Conservation (phyloP, 2,888 invertebrate genomes). For the Machimus rusticus region DNA sequence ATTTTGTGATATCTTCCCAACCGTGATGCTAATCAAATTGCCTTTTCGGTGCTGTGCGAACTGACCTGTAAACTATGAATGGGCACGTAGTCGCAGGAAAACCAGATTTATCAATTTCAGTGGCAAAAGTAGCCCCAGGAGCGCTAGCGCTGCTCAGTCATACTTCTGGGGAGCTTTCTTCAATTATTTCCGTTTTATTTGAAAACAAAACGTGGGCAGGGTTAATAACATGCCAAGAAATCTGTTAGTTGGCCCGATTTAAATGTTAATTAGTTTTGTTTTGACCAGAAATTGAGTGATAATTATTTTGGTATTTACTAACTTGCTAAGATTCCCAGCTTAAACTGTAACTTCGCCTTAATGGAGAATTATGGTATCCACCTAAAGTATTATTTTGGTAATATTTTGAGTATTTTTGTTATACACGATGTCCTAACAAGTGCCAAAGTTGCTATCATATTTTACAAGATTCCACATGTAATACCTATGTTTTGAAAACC, state of each 20-base stretch:
- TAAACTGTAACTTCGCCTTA: too few species aligned
- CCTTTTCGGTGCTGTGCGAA: constrained; percentile 3
- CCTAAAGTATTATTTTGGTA: too few species aligned
- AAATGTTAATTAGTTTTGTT: neutral
- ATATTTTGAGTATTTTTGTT: too few species aligned
- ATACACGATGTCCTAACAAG: too few species aligned
- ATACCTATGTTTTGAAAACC: too few species aligned
- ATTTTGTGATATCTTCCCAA: constrained; percentile 18
- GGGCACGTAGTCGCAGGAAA: constrained; percentile 7
- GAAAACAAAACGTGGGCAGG: neutral
- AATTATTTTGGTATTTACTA: neutral
- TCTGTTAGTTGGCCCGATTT: neutral
- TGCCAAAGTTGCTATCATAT: too few species aligned
- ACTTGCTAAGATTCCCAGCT: neutral
- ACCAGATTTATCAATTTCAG: neutral
- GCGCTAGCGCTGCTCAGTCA: neutral
- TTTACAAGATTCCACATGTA: too few species aligned
- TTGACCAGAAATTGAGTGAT: neutral
- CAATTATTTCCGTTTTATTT: constrained; percentile 7
- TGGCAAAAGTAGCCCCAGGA: neutral
- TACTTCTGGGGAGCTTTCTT: neutral
- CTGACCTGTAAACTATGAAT: constrained; percentile 21
- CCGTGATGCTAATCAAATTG: constrained; percentile 35
- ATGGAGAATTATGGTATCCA: too few species aligned
- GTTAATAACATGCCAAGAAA: neutral